phyloP scores from a whole-genome alignment of 2,113 vertebrate genomes.

The Prunella himalayana region DNA sequence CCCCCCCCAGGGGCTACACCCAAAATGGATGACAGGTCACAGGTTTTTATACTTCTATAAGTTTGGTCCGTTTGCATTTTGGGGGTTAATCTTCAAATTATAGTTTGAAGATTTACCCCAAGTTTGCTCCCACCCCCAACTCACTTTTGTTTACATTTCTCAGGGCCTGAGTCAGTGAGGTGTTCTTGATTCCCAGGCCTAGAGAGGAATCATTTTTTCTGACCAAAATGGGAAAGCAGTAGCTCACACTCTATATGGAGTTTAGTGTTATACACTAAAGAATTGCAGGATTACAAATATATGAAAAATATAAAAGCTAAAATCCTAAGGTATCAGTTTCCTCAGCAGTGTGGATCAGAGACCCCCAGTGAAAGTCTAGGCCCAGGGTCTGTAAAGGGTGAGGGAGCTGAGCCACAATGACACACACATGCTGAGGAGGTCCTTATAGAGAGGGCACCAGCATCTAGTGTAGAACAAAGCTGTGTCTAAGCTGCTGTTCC shows the following conservation, averaged over 20 bases:
- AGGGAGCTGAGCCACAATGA: neutral
- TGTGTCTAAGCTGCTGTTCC: neutral
- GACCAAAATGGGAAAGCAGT: neutral
- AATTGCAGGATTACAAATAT: neutral
- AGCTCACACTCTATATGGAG: neutral
- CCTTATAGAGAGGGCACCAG: neutral
- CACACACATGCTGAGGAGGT: neutral
- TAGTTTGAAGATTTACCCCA: neutral
- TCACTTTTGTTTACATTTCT: neutral
- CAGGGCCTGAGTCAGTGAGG: neutral
- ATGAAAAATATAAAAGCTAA: neutral
- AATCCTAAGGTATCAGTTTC: neutral
- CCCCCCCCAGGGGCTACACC: neutral
- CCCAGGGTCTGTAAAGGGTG: neutral
- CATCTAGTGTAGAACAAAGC: neutral
- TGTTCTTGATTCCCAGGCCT: too few relatives aligned
- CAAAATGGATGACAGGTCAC: fast-evolving
- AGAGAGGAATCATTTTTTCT: neutral
- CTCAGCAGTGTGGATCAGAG: neutral
- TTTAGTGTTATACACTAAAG: neutral
- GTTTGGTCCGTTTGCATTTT: neutral
- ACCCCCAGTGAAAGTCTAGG: neutral
- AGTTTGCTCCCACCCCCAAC: neutral
- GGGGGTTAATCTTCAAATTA: neutral
- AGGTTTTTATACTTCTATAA: neutral